Base-by-base conservation (phyloP, 1,140 invertebrate species). In the Aplysia californica region DNA sequence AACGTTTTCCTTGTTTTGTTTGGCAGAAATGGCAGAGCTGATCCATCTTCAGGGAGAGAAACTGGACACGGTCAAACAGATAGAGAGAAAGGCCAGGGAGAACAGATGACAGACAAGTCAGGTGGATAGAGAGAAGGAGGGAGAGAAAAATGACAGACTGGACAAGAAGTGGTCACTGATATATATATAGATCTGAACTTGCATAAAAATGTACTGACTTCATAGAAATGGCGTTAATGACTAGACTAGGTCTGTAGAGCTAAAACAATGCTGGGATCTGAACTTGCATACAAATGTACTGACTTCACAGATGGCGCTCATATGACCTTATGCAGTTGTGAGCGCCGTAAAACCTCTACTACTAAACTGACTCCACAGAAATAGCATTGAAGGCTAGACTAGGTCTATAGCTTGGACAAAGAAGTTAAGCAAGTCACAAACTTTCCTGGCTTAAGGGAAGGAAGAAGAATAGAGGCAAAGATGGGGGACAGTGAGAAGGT, bases 1-100 rank as follows among this genome's bases (percentile, higher is more conserved):
- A 50, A 10, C 10, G 44, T 50, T 15, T 29, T 18, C 74, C 23
- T 58, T 44, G 33, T 56, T 4, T n/a, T 35, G 38, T 23, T 68
- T 82, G 78, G 6, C 69, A 85, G 84, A 85, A 71, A 85, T 81
- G 77, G 84, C 82, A 23, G 76, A 84, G 21, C 65, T 83, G 15
- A 85, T 85, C 72, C 76, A 78, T 36, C 69, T 71, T 15, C 84
- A 85, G 55, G 84, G 82, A 35, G 78, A 81, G 31, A 82, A 82
- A 41, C 58, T 85, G 36, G 75, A 76, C 56, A 80, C 80, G 41
- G 78, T 83, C 2, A 80, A 80, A 38, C 80, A 84, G 59, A 80
- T n/a, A 38, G 73, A 79, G 59, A 80, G 77, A 55, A 67, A 73
- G 50, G 66, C 75, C 23, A 75, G 70, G 36, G 68, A 76, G 69